phyloP scores from a whole-genome alignment of 2,113 vertebrate genomes.

The Hippocampus mohnikei region DNA sequence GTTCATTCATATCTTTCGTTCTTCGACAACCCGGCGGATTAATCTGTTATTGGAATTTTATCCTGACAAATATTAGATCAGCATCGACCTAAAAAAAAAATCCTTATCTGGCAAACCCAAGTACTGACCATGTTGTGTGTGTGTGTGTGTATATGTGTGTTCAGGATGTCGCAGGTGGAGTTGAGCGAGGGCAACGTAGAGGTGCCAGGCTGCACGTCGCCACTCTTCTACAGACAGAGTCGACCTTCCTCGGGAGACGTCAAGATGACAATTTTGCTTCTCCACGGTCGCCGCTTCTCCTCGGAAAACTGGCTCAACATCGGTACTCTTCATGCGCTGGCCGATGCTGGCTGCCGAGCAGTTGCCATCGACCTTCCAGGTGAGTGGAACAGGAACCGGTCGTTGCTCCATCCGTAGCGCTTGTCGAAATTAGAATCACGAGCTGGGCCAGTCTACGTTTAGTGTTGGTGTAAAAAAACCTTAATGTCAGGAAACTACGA shows the following conservation, averaged over 20 bases:
- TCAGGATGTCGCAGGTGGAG: slow-evolving; percentile 73
- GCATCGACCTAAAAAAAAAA: too few relatives aligned
- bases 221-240: slow-evolving; percentile 83
- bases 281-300: slow-evolving; percentile 93
- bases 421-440: not conserved
- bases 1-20: too few relatives aligned
- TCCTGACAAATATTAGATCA: too few relatives aligned
- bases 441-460: too few relatives aligned
- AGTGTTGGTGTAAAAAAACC: too few relatives aligned
- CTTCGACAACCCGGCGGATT: too few relatives aligned
- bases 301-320: slow-evolving; percentile 87
- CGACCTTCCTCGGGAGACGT: slow-evolving; percentile 49
- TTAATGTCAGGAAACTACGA: too few relatives aligned
- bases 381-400: slow-evolving; percentile 41
- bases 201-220: slow-evolving; percentile 70
- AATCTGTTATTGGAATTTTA: too few relatives aligned
- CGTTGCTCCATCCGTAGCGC: not conserved
- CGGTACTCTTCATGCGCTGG: slow-evolving; percentile 78
- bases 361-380: slow-evolving; percentile 92
- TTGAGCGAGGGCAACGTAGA: slow-evolving; percentile 67
- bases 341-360: slow-evolving; percentile 79
- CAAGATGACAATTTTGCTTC: slow-evolving; percentile 76
- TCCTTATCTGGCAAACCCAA: not conserved
- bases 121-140: not conserved
- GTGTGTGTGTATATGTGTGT: not conserved